Evolutionary conservation across 1,140 invertebrate genomes (phyloP).

Genomic region (Pomacea maculata): DNA sequence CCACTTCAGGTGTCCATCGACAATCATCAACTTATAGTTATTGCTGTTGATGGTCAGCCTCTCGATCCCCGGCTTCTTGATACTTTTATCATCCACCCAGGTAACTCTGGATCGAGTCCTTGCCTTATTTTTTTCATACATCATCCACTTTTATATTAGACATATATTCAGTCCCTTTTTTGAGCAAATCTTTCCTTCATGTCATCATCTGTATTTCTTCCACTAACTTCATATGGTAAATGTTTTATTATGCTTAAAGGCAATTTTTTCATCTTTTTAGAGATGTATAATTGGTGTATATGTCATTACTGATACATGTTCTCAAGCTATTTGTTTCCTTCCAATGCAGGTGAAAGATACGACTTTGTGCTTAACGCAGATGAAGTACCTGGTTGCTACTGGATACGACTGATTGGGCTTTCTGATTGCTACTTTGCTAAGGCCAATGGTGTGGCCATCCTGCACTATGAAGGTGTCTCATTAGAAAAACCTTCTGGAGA

Average conservation of each 20-base stretch:
- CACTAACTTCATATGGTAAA: neutral
- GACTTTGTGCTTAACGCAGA: constrained; percentile 83
- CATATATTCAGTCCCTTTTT: neutral
- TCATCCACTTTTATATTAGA: neutral
- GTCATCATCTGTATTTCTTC: neutral
- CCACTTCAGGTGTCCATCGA: constrained; percentile 69
- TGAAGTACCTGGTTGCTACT: constrained; percentile 78
- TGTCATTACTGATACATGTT: neutral
- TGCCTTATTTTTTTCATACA: neutral
- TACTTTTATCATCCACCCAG: constrained; percentile 42
- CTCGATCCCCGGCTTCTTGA: constrained; percentile 35
- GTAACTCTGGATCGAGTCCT: constrained; percentile 23
- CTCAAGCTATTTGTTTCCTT: neutral
- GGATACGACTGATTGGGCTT: constrained; percentile 80
- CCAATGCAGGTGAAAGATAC: constrained; percentile 65
- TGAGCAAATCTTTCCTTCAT: neutral
- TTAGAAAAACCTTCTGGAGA: constrained; percentile 7
- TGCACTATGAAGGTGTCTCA: constrained; percentile 30
- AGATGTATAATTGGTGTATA: neutral
- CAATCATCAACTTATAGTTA: constrained; percentile 41
- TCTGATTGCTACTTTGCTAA: constrained; percentile 78
- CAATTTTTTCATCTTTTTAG: too few species aligned
- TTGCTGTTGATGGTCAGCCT: constrained; percentile 44
- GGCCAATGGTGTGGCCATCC: constrained; percentile 79
- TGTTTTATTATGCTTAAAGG: neutral